phyloP scores from a whole-genome alignment of 2,113 vertebrate genomes.

The Natator depressus region DNA sequence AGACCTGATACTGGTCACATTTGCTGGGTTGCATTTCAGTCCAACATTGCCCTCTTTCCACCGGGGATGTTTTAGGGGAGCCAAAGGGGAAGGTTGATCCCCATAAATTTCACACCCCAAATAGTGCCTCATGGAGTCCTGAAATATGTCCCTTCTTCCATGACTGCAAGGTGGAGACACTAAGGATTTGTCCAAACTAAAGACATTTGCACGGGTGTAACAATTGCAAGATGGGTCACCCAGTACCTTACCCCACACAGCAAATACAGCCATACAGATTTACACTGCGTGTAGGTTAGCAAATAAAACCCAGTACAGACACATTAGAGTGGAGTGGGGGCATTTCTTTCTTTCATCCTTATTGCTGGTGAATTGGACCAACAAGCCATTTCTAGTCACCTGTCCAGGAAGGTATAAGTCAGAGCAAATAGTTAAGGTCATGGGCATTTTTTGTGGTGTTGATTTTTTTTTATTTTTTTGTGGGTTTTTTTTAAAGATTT shows the following conservation, averaged over 20 bases:
- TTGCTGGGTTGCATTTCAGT: background rate
- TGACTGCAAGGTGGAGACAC: background rate
- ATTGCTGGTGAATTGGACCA: conserved; percentile 73
- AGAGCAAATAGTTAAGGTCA: conserved; percentile 76
- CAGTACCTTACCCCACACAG: background rate
- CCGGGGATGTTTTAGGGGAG: background rate
- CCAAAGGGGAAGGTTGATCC: background rate
- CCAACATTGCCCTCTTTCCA: background rate
- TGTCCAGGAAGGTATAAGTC: conserved; percentile 70
- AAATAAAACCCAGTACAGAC: rapidly evolving
- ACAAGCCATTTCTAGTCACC: conserved; percentile 55
- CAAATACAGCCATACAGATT: background rate
- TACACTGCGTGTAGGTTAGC: background rate
- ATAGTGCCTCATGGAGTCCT: background rate
- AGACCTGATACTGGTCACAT: background rate
- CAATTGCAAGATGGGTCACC: background rate
- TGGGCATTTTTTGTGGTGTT: conserved; percentile 66
- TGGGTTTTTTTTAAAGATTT: conserved; percentile 35
- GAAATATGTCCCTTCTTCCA: rapidly evolving
- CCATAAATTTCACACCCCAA: background rate
- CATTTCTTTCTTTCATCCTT: conserved; percentile 4
- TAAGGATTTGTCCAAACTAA: background rate
- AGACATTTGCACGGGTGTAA: background rate
- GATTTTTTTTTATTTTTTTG: conserved; percentile 51
- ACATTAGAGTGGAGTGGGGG: background rate